A percentile compares a stretch with the other conserved stretches of the same genome.
These are phyloP conservation scores for Steromphala cineraria DNA, from an alignment of 2,888 invertebrate species.

Conservation along the genomic window DNA sequence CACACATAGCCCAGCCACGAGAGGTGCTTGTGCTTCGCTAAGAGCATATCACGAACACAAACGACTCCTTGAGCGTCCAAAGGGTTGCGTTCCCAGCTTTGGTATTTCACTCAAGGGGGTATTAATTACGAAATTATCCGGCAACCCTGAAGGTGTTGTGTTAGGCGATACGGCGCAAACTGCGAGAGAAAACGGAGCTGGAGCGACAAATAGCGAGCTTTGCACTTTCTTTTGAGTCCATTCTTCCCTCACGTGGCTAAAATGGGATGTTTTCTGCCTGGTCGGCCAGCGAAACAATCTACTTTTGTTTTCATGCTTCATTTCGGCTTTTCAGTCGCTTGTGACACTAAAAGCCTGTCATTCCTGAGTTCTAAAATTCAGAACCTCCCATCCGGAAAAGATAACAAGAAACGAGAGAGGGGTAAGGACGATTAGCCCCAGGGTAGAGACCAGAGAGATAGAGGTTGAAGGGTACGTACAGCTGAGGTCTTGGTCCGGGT, in stretches of 20 bases:
- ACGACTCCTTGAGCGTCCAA: background rate
- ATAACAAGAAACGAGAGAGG: background rate
- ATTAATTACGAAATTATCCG: constrained; percentile 1
- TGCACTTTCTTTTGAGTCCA: background rate
- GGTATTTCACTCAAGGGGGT: background rate
- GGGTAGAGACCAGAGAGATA: background rate
- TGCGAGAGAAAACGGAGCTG: background rate
- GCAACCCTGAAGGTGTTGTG: background rate
- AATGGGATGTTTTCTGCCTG: background rate
- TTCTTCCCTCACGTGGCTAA: background rate
- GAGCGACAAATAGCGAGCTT: background rate
- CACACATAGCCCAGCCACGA: background rate
- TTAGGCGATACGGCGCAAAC: background rate
- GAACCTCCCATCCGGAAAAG: constrained; percentile 1
- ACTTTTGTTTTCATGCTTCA: constrained; percentile 5
- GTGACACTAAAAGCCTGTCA: constrained; percentile 8
- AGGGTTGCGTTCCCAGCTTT: background rate
- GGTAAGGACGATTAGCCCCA: background rate
- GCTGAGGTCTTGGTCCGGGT: too few relatives aligned
- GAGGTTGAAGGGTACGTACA: too few relatives aligned
- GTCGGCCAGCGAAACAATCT: background rate
- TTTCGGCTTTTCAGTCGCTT: background rate
- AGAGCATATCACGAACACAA: background rate
- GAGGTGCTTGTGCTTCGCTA: background rate
- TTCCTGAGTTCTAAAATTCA: background rate